phyloP scores from a whole-genome alignment of 2,797 vertebrate genomes.

The Bradypodion pumilum region DNA sequence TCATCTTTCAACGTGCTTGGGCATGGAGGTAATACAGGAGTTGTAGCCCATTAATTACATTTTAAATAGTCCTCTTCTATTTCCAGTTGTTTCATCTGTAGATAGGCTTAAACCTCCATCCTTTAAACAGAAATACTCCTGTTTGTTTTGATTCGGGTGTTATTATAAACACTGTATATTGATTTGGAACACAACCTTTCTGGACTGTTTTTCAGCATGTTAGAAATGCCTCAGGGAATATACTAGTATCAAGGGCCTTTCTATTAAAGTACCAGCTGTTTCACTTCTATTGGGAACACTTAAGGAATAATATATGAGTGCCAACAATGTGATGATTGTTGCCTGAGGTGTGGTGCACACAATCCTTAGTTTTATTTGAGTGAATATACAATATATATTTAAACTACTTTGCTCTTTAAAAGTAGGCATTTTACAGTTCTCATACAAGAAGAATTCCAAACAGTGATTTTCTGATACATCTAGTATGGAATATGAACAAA shows the following conservation, averaged over 20 bases:
- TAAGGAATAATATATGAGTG: slow-evolving; percentile 22
- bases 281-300: slow-evolving; percentile 41
- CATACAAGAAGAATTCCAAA: slow-evolving; percentile 12
- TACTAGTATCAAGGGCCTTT: slow-evolving; percentile 36
- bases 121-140: not conserved
- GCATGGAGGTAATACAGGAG: not conserved
- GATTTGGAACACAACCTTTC: slow-evolving; percentile 38
- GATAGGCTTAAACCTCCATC: not conserved
- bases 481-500: not conserved
- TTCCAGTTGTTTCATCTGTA: slow-evolving; percentile 6
- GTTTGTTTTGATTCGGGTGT: slow-evolving; percentile 14
- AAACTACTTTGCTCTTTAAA: slow-evolving; percentile 23
- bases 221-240: slow-evolving; percentile 43
- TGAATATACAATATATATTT: slow-evolving; percentile 8
- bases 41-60: not conserved
- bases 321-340: slow-evolving; percentile 32
- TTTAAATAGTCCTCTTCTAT: not conserved
- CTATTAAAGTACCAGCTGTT: slow-evolving; percentile 36
- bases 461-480: not conserved
- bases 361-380: slow-evolving; percentile 21
- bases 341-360: not conserved
- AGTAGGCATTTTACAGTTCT: not conserved
- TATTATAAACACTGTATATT: not conserved
- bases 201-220: slow-evolving; percentile 35
- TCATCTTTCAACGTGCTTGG: not conserved